phyloP scores from a whole-genome alignment of 2,888 invertebrate species.

The Celastrina argiolus region DNA sequence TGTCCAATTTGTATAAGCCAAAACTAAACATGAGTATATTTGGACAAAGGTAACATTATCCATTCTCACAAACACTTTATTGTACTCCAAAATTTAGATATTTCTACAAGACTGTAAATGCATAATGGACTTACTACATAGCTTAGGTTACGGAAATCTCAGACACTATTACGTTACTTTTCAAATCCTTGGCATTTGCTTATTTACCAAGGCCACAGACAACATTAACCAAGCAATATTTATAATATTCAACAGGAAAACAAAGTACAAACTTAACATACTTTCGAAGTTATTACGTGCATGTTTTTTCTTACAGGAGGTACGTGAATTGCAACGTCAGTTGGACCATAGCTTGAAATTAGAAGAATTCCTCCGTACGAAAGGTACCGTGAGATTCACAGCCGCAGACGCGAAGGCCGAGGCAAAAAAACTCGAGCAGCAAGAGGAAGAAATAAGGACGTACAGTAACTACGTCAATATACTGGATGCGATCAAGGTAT shows the following conservation, averaged over 20 bases:
- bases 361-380: conserved; percentile 89
- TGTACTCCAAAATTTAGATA: no score
- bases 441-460: conserved; percentile 83
- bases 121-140: background rate
- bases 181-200: conserved; percentile 9
- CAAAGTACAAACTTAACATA: background rate
- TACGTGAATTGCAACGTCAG: conserved; percentile 90
- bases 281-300: background rate
- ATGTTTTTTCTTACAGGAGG: conserved; percentile 75
- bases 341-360: conserved; percentile 91
- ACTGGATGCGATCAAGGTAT: conserved; percentile 84
- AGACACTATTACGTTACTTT: conserved; percentile 32
- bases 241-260: background rate
- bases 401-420: conserved; percentile 86
- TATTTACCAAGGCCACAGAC: background rate
- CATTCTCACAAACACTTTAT: no score
- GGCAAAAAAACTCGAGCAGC: conserved; percentile 82
- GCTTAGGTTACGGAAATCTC: conserved; percentile 38
- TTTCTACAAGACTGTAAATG: background rate
- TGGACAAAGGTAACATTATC: no score
- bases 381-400: conserved; percentile 87
- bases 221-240: background rate
- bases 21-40: no score
- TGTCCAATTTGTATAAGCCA: no score
- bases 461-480: conserved; percentile 86